These are phyloP conservation scores for Geococcyx californianus DNA, from an alignment of 2,113 vertebrate species.

Conservation along the genomic window DNA sequence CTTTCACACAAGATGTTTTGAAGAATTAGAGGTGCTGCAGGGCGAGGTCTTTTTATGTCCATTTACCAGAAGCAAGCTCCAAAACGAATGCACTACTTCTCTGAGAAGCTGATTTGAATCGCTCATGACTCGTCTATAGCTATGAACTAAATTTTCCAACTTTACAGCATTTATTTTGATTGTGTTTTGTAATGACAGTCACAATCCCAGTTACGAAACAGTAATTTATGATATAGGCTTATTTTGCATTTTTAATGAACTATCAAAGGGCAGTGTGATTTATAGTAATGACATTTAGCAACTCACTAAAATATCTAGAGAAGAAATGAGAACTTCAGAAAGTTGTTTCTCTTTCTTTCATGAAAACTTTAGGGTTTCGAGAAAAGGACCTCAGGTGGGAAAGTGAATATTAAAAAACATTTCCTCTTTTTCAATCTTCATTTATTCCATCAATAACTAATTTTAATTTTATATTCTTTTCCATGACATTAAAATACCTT, in stretches of 20 bases:
- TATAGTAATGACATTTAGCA: background rate
- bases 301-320: constrained; percentile 2
- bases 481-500: background rate
- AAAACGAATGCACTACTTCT: background rate
- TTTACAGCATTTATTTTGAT: constrained; percentile 27
- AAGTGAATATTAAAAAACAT: background rate
- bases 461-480: background rate
- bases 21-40: background rate
- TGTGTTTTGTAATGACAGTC: constrained; percentile 6
- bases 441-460: background rate
- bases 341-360: background rate
- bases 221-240: background rate
- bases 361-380: background rate
- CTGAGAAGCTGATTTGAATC: background rate
- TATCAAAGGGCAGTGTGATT: constrained; percentile 20
- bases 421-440: background rate
- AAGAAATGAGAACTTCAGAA: background rate
- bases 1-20: background rate
- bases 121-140: constrained; percentile 1
- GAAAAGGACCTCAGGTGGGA: background rate
- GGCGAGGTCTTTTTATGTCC: background rate
- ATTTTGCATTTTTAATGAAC: constrained; percentile 3
- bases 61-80: background rate
- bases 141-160: constrained; percentile 10
- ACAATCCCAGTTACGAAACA: background rate